Base-by-base conservation (phyloP, 2,797 vertebrate genomes). In the Limnodromus scolopaceus region DNA sequence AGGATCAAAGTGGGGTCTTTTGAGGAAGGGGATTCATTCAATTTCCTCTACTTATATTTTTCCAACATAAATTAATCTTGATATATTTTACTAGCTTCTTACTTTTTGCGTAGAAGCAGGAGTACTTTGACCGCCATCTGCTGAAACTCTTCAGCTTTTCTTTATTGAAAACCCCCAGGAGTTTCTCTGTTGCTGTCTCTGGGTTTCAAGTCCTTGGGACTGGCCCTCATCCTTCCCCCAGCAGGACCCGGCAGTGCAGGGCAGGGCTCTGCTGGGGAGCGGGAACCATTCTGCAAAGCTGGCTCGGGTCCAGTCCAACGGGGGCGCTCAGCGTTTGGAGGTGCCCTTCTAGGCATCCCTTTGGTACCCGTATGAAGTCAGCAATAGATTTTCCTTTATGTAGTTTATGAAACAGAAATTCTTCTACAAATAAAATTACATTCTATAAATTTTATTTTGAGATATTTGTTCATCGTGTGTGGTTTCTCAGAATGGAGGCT, bases 11-110 rank as follows among this genome's bases (percentile, higher is more conserved):
- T 85, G 84, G 34, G 63, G 43, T 86, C 84, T 94, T 94, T 92
- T 72, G 80, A 96, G 84, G 77, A 89, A 89, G 78, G 39, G 64
- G 60, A 79, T 92, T 96, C 74, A 89, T 89, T 43, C 92, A 70
- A 93, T 96, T 94, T 95, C 81, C 48, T 92, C 91, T 87, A 53
- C 78, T 92, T 94, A 72, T 16, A 84, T 93, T 96, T 92, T 93
- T 69, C 70, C 43, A 84, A 75, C 63, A 28, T 65, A 95, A 94
- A 92, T 87, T 83, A 83, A 71, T 94, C 84, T 84, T 66, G 55
- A 84, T 94, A 28, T 74, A 45, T 84, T 85, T 94, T 95, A 85
- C 65, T 66, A 64, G 16, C 45, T 10, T 60, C 38, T 84, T 53
- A 20, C 5, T n/a, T 17, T 11, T 10, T 38, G 32, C 24, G 16